Conservation (phyloP, 2,888 invertebrate genomes). For the Phengaris alcon region DNA sequence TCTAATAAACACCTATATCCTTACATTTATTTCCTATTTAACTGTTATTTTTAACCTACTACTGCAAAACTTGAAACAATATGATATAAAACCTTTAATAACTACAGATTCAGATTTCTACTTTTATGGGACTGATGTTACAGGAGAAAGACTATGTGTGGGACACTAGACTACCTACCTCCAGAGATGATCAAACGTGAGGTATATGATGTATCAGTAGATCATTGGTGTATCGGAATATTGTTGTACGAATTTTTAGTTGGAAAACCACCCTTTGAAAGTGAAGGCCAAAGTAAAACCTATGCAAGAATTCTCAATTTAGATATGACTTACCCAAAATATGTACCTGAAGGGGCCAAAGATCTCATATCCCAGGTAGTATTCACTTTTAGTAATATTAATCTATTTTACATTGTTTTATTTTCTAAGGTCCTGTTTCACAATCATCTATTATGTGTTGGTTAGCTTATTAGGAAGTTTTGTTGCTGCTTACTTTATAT, state of each 20-base stretch:
- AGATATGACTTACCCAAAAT: conserved; percentile 82
- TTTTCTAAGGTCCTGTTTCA: no score
- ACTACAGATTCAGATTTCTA: background rate
- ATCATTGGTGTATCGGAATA: conserved; percentile 96
- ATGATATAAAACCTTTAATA: background rate
- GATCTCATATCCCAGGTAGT: conserved; percentile 87
- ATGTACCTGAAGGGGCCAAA: conserved; percentile 83
- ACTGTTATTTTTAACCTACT: background rate
- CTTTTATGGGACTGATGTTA: background rate
- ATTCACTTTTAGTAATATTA: background rate
- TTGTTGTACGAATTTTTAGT: conserved; percentile 95
- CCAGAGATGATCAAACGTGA: conserved; percentile 96
- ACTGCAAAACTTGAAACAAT: no score
- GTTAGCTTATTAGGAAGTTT: no score
- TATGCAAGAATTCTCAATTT: conserved; percentile 84
- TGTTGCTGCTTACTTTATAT: no score
- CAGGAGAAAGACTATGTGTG: conserved; percentile 94
- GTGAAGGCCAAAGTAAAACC: conserved; percentile 83
- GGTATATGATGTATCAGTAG: conserved; percentile 87
- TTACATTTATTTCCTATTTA: background rate
- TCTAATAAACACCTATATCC: no score
- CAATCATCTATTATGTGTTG: no score
- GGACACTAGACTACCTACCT: conserved; percentile 96
- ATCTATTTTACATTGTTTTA: no score
- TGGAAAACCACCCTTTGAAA: conserved; percentile 96